Evolutionary conservation across 2,797 vertebrate genomes (phyloP).

Genomic region (Melanotaenia maccullochi): DNA sequence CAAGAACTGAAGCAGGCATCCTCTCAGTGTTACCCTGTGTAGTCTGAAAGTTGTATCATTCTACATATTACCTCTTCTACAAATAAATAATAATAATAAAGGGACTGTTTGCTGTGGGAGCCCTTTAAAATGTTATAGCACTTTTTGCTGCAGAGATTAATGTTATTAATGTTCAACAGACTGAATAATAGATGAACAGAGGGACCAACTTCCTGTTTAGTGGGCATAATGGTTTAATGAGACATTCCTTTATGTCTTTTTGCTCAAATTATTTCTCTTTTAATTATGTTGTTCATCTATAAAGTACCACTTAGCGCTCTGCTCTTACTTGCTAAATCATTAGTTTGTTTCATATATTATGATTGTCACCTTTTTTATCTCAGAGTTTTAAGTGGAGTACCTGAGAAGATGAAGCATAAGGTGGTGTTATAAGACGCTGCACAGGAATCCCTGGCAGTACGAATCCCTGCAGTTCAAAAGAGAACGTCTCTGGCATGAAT

Average conservation of each 20-base stretch:
- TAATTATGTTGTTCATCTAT: conserved; percentile 18
- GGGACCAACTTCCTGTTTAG: conserved; percentile 4
- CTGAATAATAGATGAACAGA: conserved; percentile 10
- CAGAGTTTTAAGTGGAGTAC: conserved; percentile 19
- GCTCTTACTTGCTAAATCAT: conserved; percentile 23
- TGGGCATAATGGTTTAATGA: conserved; percentile 17
- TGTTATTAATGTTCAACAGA: not conserved
- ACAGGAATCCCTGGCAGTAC: not conserved
- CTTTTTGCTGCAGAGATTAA: not conserved
- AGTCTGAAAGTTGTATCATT: not conserved
- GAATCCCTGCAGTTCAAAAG: conserved; percentile 15
- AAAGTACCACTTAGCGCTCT: conserved; percentile 17
- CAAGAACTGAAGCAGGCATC: not conserved
- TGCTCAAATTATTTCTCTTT: conserved; percentile 2
- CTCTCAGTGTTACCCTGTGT: not conserved
- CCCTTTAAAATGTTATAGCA: not conserved
- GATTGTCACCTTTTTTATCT: conserved; percentile 27
- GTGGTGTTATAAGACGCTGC: conserved; percentile 19
- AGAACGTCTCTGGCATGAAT: conserved; percentile 26
- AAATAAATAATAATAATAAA: not conserved
- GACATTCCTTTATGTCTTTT: conserved; percentile 12
- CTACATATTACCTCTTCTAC: not conserved
- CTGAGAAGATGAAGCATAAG: not conserved
- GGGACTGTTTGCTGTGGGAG: not conserved
- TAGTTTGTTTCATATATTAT: not conserved